A percentile compares a stretch with the other conserved stretches of the same genome.
Conservation (phyloP, 2,797 vertebrate species). For the Brachyrhaphis roseni region DNA sequence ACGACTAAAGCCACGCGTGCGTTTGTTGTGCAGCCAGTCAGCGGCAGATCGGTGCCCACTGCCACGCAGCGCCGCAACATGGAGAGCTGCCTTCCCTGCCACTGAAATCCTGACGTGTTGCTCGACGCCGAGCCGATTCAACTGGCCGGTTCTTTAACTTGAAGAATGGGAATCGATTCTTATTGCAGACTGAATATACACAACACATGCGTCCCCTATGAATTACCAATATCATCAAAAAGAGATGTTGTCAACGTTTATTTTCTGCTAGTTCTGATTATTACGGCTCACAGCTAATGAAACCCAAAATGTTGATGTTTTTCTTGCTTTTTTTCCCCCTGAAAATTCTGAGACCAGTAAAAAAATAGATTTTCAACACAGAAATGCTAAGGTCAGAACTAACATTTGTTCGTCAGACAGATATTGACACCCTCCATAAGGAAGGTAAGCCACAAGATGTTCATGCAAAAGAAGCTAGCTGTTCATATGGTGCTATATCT, state of each 20-base stretch:
- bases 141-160: background rate
- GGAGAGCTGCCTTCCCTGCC: constrained; percentile 55
- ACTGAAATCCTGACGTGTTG: background rate
- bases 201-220: background rate
- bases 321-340: background rate
- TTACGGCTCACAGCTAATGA: background rate
- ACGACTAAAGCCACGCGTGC: constrained; percentile 30
- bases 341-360: background rate
- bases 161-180: background rate
- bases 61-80: constrained; percentile 79
- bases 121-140: background rate
- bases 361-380: background rate
- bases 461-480: background rate
- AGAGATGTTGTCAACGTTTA: background rate
- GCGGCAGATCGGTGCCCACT: constrained; percentile 54
- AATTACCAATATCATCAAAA: background rate
- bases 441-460: background rate
- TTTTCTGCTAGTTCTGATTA: background rate
- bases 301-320: background rate
- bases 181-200: background rate
- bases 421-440: background rate
- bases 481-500: background rate
- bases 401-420: background rate
- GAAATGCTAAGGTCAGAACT: background rate
- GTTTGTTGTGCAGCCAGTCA: constrained; percentile 23